These are phyloP conservation scores for Porites cylindrica DNA, from an alignment of 92 coral and sea anemone genomes.

Conservation along the genomic window DNA sequence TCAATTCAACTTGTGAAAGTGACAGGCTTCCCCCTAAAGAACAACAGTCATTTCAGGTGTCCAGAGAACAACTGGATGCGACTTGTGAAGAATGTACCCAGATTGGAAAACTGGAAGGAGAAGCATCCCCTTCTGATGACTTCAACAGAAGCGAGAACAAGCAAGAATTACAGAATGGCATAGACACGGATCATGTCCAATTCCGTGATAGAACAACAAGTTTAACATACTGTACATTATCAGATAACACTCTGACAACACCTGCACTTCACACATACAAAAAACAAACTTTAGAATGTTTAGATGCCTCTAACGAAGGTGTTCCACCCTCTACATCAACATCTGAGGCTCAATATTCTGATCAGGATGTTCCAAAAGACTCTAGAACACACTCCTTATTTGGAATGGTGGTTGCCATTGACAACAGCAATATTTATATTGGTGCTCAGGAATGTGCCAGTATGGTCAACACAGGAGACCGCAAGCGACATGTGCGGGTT, in stretches of 20 bases:
- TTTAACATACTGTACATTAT: neutral
- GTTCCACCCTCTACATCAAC: neutral
- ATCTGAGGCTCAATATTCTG: neutral
- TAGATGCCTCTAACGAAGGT: neutral
- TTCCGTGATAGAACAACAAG: neutral
- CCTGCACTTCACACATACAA: neutral
- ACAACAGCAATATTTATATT: slow-evolving; percentile 96
- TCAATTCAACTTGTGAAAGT: neutral
- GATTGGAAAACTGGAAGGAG: neutral
- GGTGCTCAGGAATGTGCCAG: slow-evolving; percentile 99
- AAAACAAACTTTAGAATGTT: neutral
- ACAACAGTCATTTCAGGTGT: neutral
- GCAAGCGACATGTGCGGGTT: slow-evolving; percentile 91
- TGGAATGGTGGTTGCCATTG: slow-evolving; percentile 83
- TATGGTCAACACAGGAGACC: slow-evolving; percentile 75
- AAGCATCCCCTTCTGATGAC: neutral
- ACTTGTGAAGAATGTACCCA: neutral
- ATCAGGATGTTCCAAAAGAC: neutral
- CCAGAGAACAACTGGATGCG: neutral
- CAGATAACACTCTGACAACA: neutral
- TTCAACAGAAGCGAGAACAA: neutral
- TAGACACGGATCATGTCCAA: neutral
- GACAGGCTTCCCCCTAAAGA: neutral
- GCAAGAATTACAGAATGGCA: neutral
- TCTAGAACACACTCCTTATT: neutral